These are phyloP conservation scores for Alloscopus bannaensis DNA, from an alignment of 2,888 invertebrate genomes.

Conservation along the genomic window DNA sequence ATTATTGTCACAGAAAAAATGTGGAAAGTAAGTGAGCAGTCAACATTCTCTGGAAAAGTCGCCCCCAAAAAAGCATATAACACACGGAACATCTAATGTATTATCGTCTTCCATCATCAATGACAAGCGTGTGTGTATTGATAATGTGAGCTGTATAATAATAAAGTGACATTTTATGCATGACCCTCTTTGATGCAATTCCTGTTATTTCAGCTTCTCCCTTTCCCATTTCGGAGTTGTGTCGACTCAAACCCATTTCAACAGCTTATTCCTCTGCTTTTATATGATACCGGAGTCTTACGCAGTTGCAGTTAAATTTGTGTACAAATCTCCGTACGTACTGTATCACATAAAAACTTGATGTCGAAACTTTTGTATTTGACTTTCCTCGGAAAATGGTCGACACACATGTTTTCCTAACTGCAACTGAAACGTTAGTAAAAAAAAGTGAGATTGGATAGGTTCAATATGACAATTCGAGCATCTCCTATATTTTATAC, in stretches of 20 bases:
- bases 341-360: too few species aligned
- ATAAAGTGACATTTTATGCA: constrained; percentile 44
- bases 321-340: too few species aligned
- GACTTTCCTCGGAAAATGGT: too few species aligned
- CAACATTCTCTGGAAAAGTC: too few species aligned
- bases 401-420: constrained; percentile 42
- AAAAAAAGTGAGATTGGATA: constrained; percentile 30
- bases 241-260: too few species aligned
- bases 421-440: constrained; percentile 38
- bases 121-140: not conserved
- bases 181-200: constrained; percentile 7
- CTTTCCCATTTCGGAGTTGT: constrained; percentile 13
- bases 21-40: constrained; percentile 45
- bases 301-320: too few species aligned
- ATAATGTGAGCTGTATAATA: constrained; percentile 23
- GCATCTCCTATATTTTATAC: constrained; percentile 39
- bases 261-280: too few species aligned
- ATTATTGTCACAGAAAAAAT: not conserved
- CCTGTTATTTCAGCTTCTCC: constrained; percentile 29
- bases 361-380: too few species aligned
- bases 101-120: constrained; percentile 28
- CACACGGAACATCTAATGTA: constrained; percentile 25
- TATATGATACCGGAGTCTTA: too few species aligned
- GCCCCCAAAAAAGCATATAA: too few species aligned
- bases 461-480: constrained; percentile 15